These are phyloP conservation scores for Mimas tiliae DNA, from an alignment of 2,888 invertebrate genomes.

Conservation along the genomic window DNA sequence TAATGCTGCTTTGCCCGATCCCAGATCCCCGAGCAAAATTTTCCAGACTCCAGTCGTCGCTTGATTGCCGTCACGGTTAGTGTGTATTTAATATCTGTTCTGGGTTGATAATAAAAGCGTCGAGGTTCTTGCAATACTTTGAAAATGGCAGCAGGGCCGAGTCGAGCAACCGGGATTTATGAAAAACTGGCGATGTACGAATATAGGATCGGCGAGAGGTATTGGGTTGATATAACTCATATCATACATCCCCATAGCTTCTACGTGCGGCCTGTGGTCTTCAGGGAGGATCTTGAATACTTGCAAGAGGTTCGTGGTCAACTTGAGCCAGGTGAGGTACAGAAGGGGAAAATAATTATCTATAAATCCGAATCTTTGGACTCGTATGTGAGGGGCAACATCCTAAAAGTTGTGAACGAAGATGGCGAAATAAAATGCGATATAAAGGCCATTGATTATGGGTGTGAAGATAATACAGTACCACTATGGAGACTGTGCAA, in stretches of 20 bases:
- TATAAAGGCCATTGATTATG: constrained; percentile 48
- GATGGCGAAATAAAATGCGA: constrained; percentile 34
- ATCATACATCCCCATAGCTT: constrained; percentile 44
- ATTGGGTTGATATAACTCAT: constrained; percentile 45
- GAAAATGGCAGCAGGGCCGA: background rate
- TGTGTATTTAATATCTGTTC: background rate
- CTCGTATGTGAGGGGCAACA: constrained; percentile 34
- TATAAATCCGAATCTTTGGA: constrained; percentile 36
- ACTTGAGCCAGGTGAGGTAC: background rate
- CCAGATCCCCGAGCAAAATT: background rate
- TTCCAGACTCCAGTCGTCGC: constrained; percentile 4
- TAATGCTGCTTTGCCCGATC: background rate
- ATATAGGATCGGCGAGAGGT: constrained; percentile 3
- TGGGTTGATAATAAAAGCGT: background rate
- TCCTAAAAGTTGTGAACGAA: constrained; percentile 26
- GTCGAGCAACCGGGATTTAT: background rate
- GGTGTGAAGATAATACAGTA: constrained; percentile 42
- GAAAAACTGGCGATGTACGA: background rate
- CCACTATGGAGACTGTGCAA: constrained; percentile 33
- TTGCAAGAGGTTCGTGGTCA: constrained; percentile 12
- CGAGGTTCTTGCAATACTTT: background rate
- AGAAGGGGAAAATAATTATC: constrained; percentile 3
- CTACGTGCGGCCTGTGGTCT: constrained; percentile 40
- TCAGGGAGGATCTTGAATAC: constrained; percentile 34
- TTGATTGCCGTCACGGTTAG: background rate